These are phyloP conservation scores for Procambarus clarkii DNA, from an alignment of 1,140 invertebrate genomes.

Conservation along the genomic window DNA sequence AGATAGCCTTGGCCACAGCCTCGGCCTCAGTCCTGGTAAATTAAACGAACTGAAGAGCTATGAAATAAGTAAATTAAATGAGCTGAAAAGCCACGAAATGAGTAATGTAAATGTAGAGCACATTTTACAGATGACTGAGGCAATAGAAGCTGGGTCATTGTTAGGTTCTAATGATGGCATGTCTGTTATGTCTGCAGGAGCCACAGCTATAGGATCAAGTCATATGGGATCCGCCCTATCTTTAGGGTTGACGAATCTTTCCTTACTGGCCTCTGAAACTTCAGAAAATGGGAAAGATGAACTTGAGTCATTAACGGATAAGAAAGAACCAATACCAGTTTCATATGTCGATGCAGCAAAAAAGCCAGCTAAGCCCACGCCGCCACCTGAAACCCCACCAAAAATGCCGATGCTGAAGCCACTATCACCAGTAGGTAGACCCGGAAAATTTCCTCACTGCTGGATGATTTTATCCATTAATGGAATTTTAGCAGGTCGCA, in stretches of 20 bases:
- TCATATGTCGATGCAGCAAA: slow-evolving; percentile 72
- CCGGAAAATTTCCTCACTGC: slow-evolving; percentile 70
- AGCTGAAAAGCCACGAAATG: slow-evolving; percentile 59
- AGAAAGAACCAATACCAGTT: slow-evolving; percentile 57
- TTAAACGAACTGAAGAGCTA: slow-evolving; percentile 47
- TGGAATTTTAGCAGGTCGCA: slow-evolving; percentile 61
- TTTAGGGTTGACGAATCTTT: slow-evolving; percentile 62
- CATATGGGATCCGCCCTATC: slow-evolving; percentile 45
- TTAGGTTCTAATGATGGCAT: slow-evolving; percentile 58
- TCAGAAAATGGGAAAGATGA: slow-evolving; percentile 50
- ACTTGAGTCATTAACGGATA: slow-evolving; percentile 36
- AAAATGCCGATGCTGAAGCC: slow-evolving; percentile 49
- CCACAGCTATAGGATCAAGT: slow-evolving; percentile 44
- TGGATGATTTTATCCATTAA: slow-evolving; percentile 71
- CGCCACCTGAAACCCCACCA: slow-evolving; percentile 44
- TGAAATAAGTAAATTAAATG: slow-evolving; percentile 46
- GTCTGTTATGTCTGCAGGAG: slow-evolving; percentile 46
- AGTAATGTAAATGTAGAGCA: slow-evolving; percentile 53
- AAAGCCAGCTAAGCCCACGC: slow-evolving; percentile 71
- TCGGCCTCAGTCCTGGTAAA: slow-evolving; percentile 42
- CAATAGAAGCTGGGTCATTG: slow-evolving; percentile 63
- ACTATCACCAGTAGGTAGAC: slow-evolving; percentile 14
- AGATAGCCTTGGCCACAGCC: slow-evolving; percentile 23
- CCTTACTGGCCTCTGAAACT: slow-evolving; percentile 37
- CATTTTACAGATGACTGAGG: slow-evolving; percentile 68